Evolutionary conservation across 2,113 vertebrate species (phyloP), one percentile per base, ranked within the genome.

Genomic region (Sclerurus mexicanus): DNA sequence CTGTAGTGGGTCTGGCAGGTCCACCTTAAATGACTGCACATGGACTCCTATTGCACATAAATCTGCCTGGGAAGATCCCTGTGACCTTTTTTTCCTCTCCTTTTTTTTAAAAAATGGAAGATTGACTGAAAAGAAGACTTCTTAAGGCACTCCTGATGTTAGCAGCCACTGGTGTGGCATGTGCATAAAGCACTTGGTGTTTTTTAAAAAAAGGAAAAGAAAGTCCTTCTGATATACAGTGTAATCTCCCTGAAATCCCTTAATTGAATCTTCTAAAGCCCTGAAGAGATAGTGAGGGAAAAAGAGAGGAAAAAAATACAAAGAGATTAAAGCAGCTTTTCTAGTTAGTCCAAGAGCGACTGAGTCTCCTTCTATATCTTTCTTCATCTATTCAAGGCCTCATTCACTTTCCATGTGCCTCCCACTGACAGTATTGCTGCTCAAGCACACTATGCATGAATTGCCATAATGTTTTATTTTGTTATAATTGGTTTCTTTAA

Each of bases 391-490:
- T 94, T 88, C 66, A 96, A 91, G 74, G 50, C 73, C 64, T 72
- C 78, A 66, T 88, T 97, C 91, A 74, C 85, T 95, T 88, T 60
- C 59, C 58, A 33, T 86, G 77, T 93, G 76, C 73, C 81, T 84
- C 94, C 91, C 64, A 87, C 56, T 84, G 86, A 75, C 80, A 73
- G 87, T 52, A 90, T 33, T 91, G 76, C 90, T 79, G 55, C 85
- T 77, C 75, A 88, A 88, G 90, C 62, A 85, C 76, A 72, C 93
- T 92, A 81, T 83, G 81, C 84, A 94, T 72, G 90, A 80, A 68
- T 58, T 90, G 85, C 90, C 62, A 85, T 95, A 90, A 97, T 97
- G 90, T 95, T 96, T 96, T 95, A 96, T 97, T 97, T 96, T 97
- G 86, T 83, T 94, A 80, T 87, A 95, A 97, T 92, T 95, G 82